Evolutionary conservation across 2,113 vertebrate species (phyloP).

Genomic region (Clarias batrachus): DNA sequence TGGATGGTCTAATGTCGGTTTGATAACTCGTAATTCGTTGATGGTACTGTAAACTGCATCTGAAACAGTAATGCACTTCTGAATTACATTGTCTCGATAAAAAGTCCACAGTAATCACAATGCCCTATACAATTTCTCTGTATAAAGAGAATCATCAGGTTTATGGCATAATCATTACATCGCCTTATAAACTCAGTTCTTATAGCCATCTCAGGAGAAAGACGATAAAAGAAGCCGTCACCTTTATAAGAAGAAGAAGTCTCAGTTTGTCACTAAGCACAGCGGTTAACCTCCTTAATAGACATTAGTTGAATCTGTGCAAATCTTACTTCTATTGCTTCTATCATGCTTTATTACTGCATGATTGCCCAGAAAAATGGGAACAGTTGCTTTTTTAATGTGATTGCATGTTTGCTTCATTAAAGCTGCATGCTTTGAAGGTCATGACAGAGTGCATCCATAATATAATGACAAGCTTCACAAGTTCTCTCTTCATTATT

Average conservation of each 20-base stretch:
- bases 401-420: slow-evolving; percentile 69
- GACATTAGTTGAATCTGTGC: slow-evolving; percentile 64
- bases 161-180: slow-evolving; percentile 54
- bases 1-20: background rate
- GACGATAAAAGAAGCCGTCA: slow-evolving; percentile 65
- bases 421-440: slow-evolving; percentile 63
- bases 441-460: slow-evolving; percentile 54
- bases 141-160: slow-evolving; percentile 29
- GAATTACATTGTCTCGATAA: slow-evolving; percentile 26
- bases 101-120: slow-evolving; percentile 30
- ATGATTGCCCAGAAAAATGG: slow-evolving; percentile 56
- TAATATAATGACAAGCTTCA: slow-evolving; percentile 58
- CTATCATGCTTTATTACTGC: slow-evolving; percentile 65
- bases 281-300: slow-evolving; percentile 71
- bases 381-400: slow-evolving; percentile 64
- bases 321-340: slow-evolving; percentile 73
- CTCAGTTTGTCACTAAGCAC: slow-evolving; percentile 68
- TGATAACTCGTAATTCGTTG: background rate
- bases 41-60: background rate
- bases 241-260: slow-evolving; percentile 65
- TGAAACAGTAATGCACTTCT: slow-evolving; percentile 2
- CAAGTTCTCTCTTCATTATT: slow-evolving; percentile 51
- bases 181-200: slow-evolving; percentile 68
- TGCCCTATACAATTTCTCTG: slow-evolving; percentile 20
- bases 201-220: slow-evolving; percentile 62